Base-by-base conservation (phyloP, 1,140 invertebrate species). In the Lepidurus packardi region DNA sequence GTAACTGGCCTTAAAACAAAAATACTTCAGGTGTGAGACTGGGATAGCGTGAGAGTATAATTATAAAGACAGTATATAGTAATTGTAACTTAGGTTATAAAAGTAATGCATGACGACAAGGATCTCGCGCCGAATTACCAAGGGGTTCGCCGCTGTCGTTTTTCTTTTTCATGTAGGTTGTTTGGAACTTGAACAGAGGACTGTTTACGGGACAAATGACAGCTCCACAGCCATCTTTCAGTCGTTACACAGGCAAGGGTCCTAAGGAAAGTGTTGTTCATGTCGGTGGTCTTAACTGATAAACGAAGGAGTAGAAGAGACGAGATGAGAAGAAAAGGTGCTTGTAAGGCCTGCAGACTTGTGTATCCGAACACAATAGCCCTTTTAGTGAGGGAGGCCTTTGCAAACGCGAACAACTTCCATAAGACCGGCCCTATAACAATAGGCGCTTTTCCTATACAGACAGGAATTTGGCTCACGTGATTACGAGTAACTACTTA, bases 261-360 rank as follows among this genome's bases (percentile, higher is more conserved):
- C 21, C 53, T 65, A 21, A 65, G 53, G 53, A 65, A 65, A 65
- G 53, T 65, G 53, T 65, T 65, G 53, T 65, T 65, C 53, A 65
- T 21, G 53, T 65, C 53, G 53, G 16, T 65, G 53, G 53, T n/a
- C 53, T 21, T 65, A 65, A 65, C 53, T 65, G 53, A 65, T 65
- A 65, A 65, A 65, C 53, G 53, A 65, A 65, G 53, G 53, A 65
- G 53, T 21, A 65, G 53, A 65, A 65, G 53, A 65, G 53, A 65
- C 53, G 53, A 65, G 53, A 65, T 65, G 53, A n/a, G 53, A 21
- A 65, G 53, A 21, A 65, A 65, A 65, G 21, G 53, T 13, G 21
- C 53, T n/a, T 21, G 53, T 16, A 21, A 65, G 21, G 53, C 53
- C 21, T 65, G 53, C 21, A 65, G 21, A 21, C 53, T 65, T 65